Evolutionary conservation across 2,797 vertebrate genomes (phyloP).

Genomic region (Sebastes iracundus): DNA sequence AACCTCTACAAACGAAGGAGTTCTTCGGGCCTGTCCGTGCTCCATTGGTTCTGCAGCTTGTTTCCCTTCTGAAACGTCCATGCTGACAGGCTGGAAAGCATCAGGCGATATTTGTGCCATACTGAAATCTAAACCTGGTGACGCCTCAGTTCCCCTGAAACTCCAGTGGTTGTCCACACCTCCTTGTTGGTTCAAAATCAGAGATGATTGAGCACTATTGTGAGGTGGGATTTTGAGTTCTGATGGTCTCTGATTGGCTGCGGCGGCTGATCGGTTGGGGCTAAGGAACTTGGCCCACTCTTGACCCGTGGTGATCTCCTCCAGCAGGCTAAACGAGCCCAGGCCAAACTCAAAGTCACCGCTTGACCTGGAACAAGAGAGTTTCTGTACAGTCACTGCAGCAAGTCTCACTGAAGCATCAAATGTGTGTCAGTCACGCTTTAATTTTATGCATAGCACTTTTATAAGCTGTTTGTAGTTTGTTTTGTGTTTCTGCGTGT

Average conservation of each 20-base stretch:
- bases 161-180: slow-evolving; percentile 24
- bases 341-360: slow-evolving; percentile 72
- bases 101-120: slow-evolving; percentile 11
- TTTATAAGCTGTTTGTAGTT: background rate
- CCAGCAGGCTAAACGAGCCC: slow-evolving; percentile 79
- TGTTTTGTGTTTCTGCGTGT: background rate
- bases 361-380: slow-evolving; percentile 32
- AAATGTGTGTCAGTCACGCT: background rate
- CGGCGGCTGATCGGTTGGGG: slow-evolving; percentile 19
- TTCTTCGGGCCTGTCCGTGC: slow-evolving; percentile 21
- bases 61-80: slow-evolving; percentile 39
- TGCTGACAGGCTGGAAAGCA: slow-evolving; percentile 21
- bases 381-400: too few species aligned
- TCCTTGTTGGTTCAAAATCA: slow-evolving; percentile 10
- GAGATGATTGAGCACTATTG: background rate
- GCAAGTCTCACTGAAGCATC: background rate
- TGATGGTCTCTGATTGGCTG: slow-evolving; percentile 41
- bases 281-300: slow-evolving; percentile 80
- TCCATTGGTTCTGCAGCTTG: slow-evolving; percentile 65
- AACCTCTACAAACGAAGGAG: slow-evolving; percentile 44
- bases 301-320: slow-evolving; percentile 80
- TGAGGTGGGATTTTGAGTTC: background rate
- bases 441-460: background rate
- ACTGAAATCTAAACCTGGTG: background rate
- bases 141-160: slow-evolving; percentile 1